Evolutionary conservation across 92 coral and sea anemone species (phyloP), one percentile per base, ranked within the genome.

Genomic region (Desmophyllum pertusum): DNA sequence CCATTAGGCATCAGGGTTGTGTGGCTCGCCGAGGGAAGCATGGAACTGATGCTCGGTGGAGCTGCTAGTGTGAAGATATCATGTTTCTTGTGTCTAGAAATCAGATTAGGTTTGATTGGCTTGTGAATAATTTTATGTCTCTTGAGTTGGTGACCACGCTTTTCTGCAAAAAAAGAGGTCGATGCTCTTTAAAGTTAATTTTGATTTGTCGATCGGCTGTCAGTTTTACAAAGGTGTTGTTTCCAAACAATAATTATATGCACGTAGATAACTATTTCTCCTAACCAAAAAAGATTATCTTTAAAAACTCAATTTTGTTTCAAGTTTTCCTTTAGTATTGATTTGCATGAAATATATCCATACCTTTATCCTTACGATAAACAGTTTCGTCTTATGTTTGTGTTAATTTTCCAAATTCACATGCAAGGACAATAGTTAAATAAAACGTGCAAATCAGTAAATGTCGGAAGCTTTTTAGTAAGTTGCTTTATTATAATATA

Each of bases 1-100:
- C 89, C 92, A 65, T 91, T 91, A 29, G 94, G 85, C 89, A 88
- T 88, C 62, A 91, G 84, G 21, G 86, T 70, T 71, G 67, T 83
- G 40, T 48, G 43, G 76, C 65, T 59, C 43, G 87, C 83, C 35
- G 79, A 53, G 18, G 94, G 94, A 63, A 91, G 92, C 37, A 88
- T 61, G 2, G 78, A 64, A 31, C 84, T 64, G 61, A 82, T 76
- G 71, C 88, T 88, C 14, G 94, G 89, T 23, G 94, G 92, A 35
- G 81, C 88, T 6, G 89, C 92, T 75, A 88, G 31, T 35, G 87
- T 61, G 6, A 75, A 11, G 42, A 83, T 70, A 13, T 75, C 66
- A 29, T 83, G 87, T 48, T 83, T 83, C 45, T 83, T 83, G 87
- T 65, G 59, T 36, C 45, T 62, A 15, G 48, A 15, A 13, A 19